Base-by-base conservation (phyloP, 2,888 invertebrate genomes). In the Deilephila porcellus region DNA sequence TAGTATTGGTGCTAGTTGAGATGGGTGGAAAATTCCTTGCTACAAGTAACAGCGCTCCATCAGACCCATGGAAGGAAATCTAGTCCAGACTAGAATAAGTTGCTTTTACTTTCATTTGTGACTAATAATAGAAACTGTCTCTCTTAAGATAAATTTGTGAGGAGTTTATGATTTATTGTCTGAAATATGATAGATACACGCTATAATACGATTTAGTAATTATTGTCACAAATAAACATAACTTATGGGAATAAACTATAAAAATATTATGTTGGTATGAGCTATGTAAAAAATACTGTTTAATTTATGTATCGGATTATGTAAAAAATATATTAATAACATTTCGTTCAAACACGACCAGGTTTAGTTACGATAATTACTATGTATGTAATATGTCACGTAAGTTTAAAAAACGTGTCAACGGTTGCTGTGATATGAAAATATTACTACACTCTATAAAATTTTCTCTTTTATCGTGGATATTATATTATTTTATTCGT, bases 91-190 rank as follows among this genome's bases (percentile, higher is more conserved):
- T 52, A 45, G 67, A 67, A 52, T 67, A 45, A 6, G 37, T 52
- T 67, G 67, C 52, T 67, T 67, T 67, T 67, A 67, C 67, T 67
- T 67, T 67, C 67, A 67, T 52, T 67, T 67, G 67, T 52, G 5
- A 52, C 67, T 67, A 67, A 67, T 67, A 29, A 67, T 67, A 67
- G 67, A 67, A 67, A 52, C n/a, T 67, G 17, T 67, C 52, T 52
- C 52, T 67, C 5, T 25, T 14, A 52, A 25, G 25, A 2, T 45
- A 29, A 52, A 67, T 11, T 25, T 45, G 20, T 25, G 25, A 52
- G n/a, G n/a, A 11, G 63, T 25, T n/a, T 20, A 20, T 34, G 14
- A n/a, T n/a, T 20, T 64, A 45, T 20, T 60, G 6, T 25, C 45
- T 11, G 3, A 11, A 45, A 11, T 45, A 45, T 45, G 11, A 11